Base-by-base conservation (phyloP, 2,797 vertebrate species). In the Coregonus suidteri region DNA sequence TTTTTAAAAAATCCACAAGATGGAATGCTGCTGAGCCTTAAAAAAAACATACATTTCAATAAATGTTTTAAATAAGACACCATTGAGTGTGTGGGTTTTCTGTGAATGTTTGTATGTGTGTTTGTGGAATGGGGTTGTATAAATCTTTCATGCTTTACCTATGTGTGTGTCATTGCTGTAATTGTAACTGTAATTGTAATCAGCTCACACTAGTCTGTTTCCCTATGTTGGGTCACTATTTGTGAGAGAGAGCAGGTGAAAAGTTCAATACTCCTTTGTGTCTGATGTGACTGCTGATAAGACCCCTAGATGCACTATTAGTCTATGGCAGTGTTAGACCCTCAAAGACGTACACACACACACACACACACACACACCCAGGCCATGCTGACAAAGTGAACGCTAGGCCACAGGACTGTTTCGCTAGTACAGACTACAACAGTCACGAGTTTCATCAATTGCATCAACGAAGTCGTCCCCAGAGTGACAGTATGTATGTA, bases 1-100 rank as follows among this genome's bases (percentile, higher is more conserved):
- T 74, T 82, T 86, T 84, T n/a, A 9, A 9, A 9, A 3, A 47
- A n/a, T 47, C 77, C 81, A 77, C 79, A 85, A 87, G 78, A 89
- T 86, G 81, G 25, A 25, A 25, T 25, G 25, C 78, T 79, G 81
- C 78, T 77, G 77, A 85, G 85, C 76, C 84, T 82, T 78, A 74
- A 76, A 73, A 80, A 34, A 47, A 9, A 41, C 41, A 47, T 9
- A 41, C 1, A 47, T 47, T 47, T 47, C 41, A 47, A 82, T 78
- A 81, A 76, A 88, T 84, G 82, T 87, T 88, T 88, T 83, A 87
- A 66, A n/a, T 74, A 77, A 71, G 75, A 81, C 81, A 79, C 79
- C 75, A 75, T 73, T 59, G 72, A 31, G 35, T 74, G 9, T 25
- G 37, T 34, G n/a, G 41, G 9, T 47, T 47, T 1, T 47, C n/a